A percentile compares a stretch with the other conserved stretches of the same genome.
phyloP scores from a whole-genome alignment of 2,113 vertebrate genomes.

The Phaethornis superciliosus region DNA sequence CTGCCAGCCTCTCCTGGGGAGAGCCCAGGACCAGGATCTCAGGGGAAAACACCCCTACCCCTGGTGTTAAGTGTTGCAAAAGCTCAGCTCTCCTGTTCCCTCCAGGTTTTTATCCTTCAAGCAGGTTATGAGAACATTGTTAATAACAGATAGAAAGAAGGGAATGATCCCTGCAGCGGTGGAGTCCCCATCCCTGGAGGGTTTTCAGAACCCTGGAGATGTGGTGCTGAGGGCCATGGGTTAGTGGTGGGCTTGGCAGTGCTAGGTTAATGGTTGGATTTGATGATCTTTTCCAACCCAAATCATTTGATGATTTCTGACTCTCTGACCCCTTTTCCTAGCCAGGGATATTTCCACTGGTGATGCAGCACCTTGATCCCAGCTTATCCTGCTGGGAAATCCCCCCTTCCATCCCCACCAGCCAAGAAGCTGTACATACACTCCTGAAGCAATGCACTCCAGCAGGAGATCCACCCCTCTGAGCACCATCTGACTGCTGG shows the following conservation, averaged over 20 bases:
- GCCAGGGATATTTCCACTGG: background rate
- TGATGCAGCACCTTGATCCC: background rate
- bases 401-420: accelerated
- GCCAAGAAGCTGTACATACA: slow-evolving; percentile 80
- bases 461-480: slow-evolving; percentile 89
- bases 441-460: slow-evolving; percentile 96
- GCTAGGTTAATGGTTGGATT: no score
- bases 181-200: no score
- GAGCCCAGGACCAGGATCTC: no score
- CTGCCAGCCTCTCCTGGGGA: no score
- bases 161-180: background rate
- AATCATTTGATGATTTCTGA: no score
- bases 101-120: background rate
- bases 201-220: no score
- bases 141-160: background rate
- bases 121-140: accelerated
- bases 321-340: background rate
- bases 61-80: background rate
- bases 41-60: no score
- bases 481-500: slow-evolving; percentile 94
- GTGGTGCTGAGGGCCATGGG: no score
- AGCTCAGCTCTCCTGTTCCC: background rate
- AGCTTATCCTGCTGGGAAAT: accelerated
- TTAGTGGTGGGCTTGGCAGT: no score
- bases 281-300: no score